Percentiles rank a stretch among this genome's conserved stretches.
phyloP scores from a whole-genome alignment of 2,888 invertebrate species.

The Drosophila ezoana region DNA sequence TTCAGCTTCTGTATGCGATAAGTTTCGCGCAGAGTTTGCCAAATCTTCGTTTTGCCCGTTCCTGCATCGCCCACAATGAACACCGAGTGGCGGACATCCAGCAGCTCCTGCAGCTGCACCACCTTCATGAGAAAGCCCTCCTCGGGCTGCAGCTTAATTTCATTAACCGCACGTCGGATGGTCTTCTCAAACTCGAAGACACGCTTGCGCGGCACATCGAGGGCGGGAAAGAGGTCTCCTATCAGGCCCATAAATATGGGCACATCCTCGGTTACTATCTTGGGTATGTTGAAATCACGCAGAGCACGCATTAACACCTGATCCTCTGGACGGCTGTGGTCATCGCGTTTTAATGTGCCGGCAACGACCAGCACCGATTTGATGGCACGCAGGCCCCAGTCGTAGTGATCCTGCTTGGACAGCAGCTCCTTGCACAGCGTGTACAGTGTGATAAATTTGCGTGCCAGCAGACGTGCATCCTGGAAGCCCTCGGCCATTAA shows the following conservation, averaged over 20 bases:
- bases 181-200: slow-evolving; percentile 94
- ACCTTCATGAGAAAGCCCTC: slow-evolving; percentile 95
- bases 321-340: slow-evolving; percentile 93
- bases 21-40: slow-evolving; percentile 94
- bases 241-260: slow-evolving; percentile 98
- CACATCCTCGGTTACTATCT: slow-evolving; percentile 96
- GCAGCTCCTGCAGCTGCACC: slow-evolving; percentile 96
- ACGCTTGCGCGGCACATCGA: slow-evolving; percentile 96
- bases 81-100: slow-evolving; percentile 97
- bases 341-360: slow-evolving; percentile 94
- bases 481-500: slow-evolving; percentile 98
- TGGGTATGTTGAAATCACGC: slow-evolving; percentile 97
- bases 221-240: slow-evolving; percentile 95
- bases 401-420: slow-evolving; percentile 98
- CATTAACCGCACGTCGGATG: slow-evolving; percentile 91
- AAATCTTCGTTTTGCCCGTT: slow-evolving; percentile 96
- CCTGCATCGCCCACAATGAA: slow-evolving; percentile 95
- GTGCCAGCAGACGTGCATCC: slow-evolving; percentile 94
- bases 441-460: slow-evolving; percentile 98
- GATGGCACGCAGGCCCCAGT: slow-evolving; percentile 98
- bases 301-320: slow-evolving; percentile 97
- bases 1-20: slow-evolving; percentile 89
- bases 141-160: slow-evolving; percentile 95
- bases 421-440: slow-evolving; percentile 95
- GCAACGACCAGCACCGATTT: slow-evolving; percentile 98